phyloP scores from a whole-genome alignment of 2,888 invertebrate species.

The Theretra japonica region DNA sequence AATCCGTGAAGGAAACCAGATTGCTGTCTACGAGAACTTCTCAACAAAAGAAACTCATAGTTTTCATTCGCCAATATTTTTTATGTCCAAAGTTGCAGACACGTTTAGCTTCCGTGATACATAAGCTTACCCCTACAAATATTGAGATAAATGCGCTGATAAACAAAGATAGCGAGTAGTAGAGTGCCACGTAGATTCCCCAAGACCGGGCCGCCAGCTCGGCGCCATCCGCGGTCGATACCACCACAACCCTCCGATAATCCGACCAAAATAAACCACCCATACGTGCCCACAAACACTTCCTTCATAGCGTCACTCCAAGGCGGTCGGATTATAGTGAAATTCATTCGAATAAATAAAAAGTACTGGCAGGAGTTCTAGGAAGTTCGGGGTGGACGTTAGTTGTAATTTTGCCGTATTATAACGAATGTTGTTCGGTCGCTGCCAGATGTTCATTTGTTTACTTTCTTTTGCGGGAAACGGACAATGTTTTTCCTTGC shows the following conservation, averaged over 20 bases:
- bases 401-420: constrained; percentile 38
- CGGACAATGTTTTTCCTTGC: constrained; percentile 7
- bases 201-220: constrained; percentile 50
- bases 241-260: constrained; percentile 43
- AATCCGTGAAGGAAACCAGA: neutral
- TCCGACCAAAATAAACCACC: constrained; percentile 38
- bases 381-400: constrained; percentile 22
- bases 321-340: constrained; percentile 35
- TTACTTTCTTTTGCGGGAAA: constrained; percentile 37
- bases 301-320: constrained; percentile 1
- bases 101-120: constrained; percentile 28
- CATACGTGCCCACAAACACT: neutral
- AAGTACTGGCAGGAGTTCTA: constrained; percentile 29
- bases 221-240: constrained; percentile 68
- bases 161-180: constrained; percentile 33
- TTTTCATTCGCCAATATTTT: constrained; percentile 13
- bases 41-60: neutral
- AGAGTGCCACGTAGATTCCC: constrained; percentile 34
- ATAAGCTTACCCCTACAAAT: constrained; percentile 25
- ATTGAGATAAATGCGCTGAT: constrained; percentile 25
- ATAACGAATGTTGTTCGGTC: constrained; percentile 30
- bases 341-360: constrained; percentile 37
- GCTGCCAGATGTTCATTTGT: constrained; percentile 47
- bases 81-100: constrained; percentile 22
- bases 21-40: neutral